A percentile compares a stretch with the other conserved stretches of the same genome.
phyloP scores from a whole-genome alignment of 1,140 invertebrate species.

The Cydia splendana region DNA sequence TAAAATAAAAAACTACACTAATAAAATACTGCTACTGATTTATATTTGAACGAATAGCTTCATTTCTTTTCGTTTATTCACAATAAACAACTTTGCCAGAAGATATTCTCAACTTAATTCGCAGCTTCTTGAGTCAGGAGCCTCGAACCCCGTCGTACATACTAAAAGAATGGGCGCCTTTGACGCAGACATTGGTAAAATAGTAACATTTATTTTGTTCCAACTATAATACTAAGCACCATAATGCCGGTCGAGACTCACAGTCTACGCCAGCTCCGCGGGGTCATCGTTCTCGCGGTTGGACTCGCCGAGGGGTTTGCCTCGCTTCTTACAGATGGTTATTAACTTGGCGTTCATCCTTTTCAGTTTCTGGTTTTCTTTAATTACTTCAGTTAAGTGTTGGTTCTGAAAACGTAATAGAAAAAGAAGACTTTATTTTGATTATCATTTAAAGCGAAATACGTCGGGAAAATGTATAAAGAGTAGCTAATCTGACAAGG shows the following conservation, averaged over 20 bases:
- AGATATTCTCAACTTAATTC: too few relatives aligned
- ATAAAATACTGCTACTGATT: too few relatives aligned
- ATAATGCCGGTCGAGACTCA: not conserved
- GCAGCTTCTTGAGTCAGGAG: too few relatives aligned
- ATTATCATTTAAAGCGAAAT: too few relatives aligned
- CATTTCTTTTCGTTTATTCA: too few relatives aligned
- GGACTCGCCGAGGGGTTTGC: slow-evolving; percentile 48
- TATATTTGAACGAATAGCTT: too few relatives aligned
- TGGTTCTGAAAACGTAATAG: slow-evolving; percentile 56
- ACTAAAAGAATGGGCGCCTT: not conserved
- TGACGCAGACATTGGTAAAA: not conserved
- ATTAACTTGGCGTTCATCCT: slow-evolving; percentile 66
- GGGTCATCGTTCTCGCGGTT: slow-evolving; percentile 64
- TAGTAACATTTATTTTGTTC: not conserved
- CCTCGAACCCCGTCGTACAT: not conserved
- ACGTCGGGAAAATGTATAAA: too few relatives aligned
- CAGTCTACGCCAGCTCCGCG: slow-evolving; percentile 38
- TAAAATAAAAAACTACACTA: too few relatives aligned
- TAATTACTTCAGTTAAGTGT: slow-evolving; percentile 68
- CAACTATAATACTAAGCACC: not conserved
- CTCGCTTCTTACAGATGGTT: slow-evolving; percentile 64
- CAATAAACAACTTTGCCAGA: too few relatives aligned
- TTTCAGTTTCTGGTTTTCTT: slow-evolving; percentile 71
- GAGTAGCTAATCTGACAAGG: too few relatives aligned
- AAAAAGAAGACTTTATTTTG: too few relatives aligned